A percentile compares a stretch with the other conserved stretches of the same genome.
phyloP scores from a whole-genome alignment of 2,888 invertebrate genomes.

The Trichogramma dendrolimi region DNA sequence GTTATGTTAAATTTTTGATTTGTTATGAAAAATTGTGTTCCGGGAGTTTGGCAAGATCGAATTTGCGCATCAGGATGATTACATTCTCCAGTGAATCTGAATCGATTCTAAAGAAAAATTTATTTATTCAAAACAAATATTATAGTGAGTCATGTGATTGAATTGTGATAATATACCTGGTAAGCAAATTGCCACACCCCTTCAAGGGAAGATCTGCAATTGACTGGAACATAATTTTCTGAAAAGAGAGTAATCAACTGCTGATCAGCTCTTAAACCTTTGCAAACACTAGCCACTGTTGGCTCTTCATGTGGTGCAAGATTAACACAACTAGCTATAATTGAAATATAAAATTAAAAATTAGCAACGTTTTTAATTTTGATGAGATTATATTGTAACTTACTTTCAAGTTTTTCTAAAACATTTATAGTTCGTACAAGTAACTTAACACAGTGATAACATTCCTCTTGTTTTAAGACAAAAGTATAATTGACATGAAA shows the following conservation, averaged over 20 bases:
- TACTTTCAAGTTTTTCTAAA: constrained; percentile 82
- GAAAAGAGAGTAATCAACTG: constrained; percentile 81
- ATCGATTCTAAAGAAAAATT: constrained; percentile 63
- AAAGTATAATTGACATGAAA: constrained; percentile 80
- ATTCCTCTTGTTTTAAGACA: constrained; percentile 66
- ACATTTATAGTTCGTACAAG: constrained; percentile 83
- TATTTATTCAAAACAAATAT: neutral
- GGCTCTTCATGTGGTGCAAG: constrained; percentile 63
- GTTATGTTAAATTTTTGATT: constrained; percentile 96
- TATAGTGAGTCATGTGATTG: neutral
- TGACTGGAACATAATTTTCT: constrained; percentile 84
- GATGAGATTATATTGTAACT: constrained; percentile 38
- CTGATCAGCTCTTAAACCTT: constrained; percentile 70
- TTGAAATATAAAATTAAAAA: constrained; percentile 21
- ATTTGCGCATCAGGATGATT: constrained; percentile 84
- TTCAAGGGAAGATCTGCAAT: constrained; percentile 87
- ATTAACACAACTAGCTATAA: constrained; percentile 69
- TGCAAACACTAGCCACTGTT: constrained; percentile 73
- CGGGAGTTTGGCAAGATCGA: constrained; percentile 90
- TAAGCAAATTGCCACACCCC: constrained; percentile 96
- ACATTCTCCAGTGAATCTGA: constrained; percentile 89
- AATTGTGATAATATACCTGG: constrained; percentile 54
- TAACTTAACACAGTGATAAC: constrained; percentile 81
- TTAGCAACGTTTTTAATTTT: neutral
- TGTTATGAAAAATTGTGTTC: constrained; percentile 90